Evolutionary conservation across 1,140 invertebrate genomes (phyloP).

Genomic region (Luehdorfia chinensis): DNA sequence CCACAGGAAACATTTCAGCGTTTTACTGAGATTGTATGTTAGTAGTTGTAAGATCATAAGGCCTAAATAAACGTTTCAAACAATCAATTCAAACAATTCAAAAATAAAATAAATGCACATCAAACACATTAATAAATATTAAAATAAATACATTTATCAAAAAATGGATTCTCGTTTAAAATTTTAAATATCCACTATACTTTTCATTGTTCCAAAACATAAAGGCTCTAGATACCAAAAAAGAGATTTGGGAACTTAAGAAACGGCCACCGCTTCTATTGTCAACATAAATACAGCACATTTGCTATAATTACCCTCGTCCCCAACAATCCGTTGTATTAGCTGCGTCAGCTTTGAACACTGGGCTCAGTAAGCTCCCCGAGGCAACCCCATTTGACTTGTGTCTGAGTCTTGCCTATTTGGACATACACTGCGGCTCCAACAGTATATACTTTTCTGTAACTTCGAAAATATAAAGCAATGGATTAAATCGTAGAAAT

Average conservation of each 20-base stretch:
- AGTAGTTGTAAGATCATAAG: no score
- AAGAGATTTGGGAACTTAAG: conserved; percentile 36
- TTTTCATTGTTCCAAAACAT: no score
- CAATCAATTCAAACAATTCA: no score
- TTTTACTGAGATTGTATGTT: no score
- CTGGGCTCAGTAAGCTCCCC: conserved; percentile 24
- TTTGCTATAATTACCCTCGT: conserved; percentile 66
- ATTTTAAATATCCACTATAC: no score
- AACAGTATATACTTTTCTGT: conserved; percentile 8
- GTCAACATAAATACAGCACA: conserved; percentile 59
- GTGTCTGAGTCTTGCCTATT: conserved; percentile 9
- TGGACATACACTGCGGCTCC: conserved; percentile 30
- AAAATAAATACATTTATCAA: no score
- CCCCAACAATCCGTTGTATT: conserved; percentile 62
- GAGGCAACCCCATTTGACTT: conserved; percentile 15
- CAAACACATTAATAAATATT: no score
- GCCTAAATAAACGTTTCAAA: no score
- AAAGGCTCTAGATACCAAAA: no score
- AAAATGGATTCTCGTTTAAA: no score
- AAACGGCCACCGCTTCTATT: conserved; percentile 40
- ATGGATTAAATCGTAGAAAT: conserved; percentile 9
- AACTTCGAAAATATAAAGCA: conserved; percentile 3
- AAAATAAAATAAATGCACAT: no score
- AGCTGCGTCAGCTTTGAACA: conserved; percentile 43
- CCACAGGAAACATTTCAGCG: no score